phyloP scores from a whole-genome alignment of 2,888 invertebrate species.

The Eretmocerus hayati region DNA sequence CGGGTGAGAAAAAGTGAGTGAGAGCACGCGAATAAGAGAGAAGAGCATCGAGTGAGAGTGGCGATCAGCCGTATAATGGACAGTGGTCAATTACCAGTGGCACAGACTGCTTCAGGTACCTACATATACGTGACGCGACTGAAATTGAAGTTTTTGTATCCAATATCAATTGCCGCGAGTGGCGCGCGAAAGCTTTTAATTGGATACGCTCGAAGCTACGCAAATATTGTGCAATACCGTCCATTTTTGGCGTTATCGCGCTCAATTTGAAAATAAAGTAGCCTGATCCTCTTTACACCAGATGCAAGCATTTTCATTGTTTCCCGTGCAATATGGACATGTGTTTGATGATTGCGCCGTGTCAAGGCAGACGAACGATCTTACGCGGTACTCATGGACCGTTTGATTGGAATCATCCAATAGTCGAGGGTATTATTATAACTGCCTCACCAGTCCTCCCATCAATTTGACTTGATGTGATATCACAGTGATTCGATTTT shows the following conservation, averaged over 20 bases:
- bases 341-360: too few relatives aligned
- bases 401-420: too few relatives aligned
- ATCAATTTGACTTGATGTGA: too few relatives aligned
- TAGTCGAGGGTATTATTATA: too few relatives aligned
- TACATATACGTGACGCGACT: slow-evolving; percentile 32
- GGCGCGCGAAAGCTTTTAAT: slow-evolving; percentile 35
- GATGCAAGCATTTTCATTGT: background rate
- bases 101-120: slow-evolving; percentile 3
- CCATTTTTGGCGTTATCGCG: slow-evolving; percentile 10
- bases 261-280: slow-evolving; percentile 14
- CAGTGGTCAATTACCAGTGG: slow-evolving; percentile 42
- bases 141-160: slow-evolving; percentile 45
- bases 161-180: slow-evolving; percentile 38
- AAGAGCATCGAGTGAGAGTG: slow-evolving; percentile 12
- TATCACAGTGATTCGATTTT: too few relatives aligned
- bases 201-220: slow-evolving; percentile 25
- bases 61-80: slow-evolving; percentile 39
- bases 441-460: too few relatives aligned
- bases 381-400: too few relatives aligned
- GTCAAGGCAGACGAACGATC: too few relatives aligned
- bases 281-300: background rate
- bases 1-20: background rate
- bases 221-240: slow-evolving; percentile 15
- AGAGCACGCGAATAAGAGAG: background rate
- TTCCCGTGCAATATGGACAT: too few relatives aligned